These are phyloP conservation scores for Tyrophagus putrescentiae DNA, from an alignment of 1,140 invertebrate species.

Conservation along the genomic window DNA sequence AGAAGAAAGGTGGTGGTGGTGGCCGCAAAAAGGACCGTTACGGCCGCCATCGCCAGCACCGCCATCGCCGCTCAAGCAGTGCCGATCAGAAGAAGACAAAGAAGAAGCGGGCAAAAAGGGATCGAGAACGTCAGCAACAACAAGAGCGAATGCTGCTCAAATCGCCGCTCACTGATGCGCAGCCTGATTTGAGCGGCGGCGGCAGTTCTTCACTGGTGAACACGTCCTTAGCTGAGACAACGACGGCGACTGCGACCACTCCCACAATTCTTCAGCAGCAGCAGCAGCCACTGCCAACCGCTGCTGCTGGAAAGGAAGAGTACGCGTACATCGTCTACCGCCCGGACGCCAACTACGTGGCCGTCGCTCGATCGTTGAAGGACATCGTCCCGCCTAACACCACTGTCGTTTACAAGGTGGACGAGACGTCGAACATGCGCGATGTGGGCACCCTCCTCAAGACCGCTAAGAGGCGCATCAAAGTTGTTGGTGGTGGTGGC, in stretches of 20 bases:
- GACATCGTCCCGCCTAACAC: background rate
- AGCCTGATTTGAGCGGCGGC: too few relatives aligned
- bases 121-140: background rate
- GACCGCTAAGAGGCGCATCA: too few relatives aligned
- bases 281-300: background rate
- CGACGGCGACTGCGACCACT: background rate
- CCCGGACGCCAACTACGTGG: background rate
- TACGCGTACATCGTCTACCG: slow-evolving; percentile 7
- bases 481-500: too few relatives aligned
- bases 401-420: slow-evolving; percentile 6
- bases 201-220: too few relatives aligned
- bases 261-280: background rate
- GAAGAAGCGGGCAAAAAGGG: background rate
- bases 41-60: background rate
- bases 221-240: too few relatives aligned
- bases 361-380: background rate
- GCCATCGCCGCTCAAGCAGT: background rate
- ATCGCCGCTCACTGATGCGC: background rate
- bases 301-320: background rate
- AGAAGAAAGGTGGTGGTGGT: background rate
- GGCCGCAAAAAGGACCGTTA: background rate
- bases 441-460: background rate
- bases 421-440: slow-evolving; percentile 9
- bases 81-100: background rate
- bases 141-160: background rate